Base-by-base conservation (phyloP, 2,113 vertebrate species). In the Scomber scombrus region DNA sequence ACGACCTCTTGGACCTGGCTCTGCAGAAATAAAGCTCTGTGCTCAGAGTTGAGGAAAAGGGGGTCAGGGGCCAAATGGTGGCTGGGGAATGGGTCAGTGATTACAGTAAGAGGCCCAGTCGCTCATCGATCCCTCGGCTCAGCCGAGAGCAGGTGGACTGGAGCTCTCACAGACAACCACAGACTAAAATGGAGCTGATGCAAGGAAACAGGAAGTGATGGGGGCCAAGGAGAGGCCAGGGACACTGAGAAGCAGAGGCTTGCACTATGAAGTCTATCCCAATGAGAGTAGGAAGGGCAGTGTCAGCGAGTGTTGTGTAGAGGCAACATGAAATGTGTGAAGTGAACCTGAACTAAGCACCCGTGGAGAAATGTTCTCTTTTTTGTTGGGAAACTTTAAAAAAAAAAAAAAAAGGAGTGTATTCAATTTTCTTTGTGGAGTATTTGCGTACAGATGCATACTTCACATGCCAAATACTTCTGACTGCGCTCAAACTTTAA, bases 11-110 rank as follows among this genome's bases (percentile, higher is more conserved):
- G 82, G 78, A 88, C 87, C 78, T 6, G 31, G 87, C 81, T 61
- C 70, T 56, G 75, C 61, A 90, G 86, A 93, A 85, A 87, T 85
- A 92, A 89, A 89, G 89, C 86, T 75, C 71, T 2, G 8, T 18
- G 66, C 85, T 82, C 74, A 52, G 70, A 85, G 69, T 78, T 75
- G 78, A 74, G 82, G 78, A 81, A 83, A 74, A 81, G 46, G 60
- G 84, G 93, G 93, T 94, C 91, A 90, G 71, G 85, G 93, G 89
- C 84, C 93, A 92, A 95, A 91, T 46, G 83, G 91, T 88, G 88
- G 77, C 82, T 78, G 73, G 93, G 93, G 92, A 95, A 89, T 54
- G 90, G 93, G 91, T 94, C 93, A 94, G 90, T 92, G 92, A 93
- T 95, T 95, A 95, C 91, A 93, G 93, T 93, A 93, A 93, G 88